Base-by-base conservation (phyloP, 2,888 invertebrate genomes). In the Trichogramma evanescens region DNA sequence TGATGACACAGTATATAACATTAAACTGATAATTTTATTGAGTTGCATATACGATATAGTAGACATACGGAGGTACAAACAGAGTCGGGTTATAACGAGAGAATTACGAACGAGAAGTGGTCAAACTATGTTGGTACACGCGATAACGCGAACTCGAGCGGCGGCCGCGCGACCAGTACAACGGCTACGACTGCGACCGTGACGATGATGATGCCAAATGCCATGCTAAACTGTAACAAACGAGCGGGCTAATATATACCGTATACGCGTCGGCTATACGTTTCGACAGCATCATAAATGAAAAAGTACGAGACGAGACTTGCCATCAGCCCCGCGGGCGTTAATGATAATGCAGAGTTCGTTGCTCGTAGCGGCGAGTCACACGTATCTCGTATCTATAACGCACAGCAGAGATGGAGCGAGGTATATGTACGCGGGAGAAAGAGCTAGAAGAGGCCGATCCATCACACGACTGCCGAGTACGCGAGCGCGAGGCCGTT, bases 401-500 rank as follows among this genome's bases (percentile, higher is more conserved):
- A 50, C 42, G 40, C 38, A 26, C 56, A 51, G 55, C 26, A 26
- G 26, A 26, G 26, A 26, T 26, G 26, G 26, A 26, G 26, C 26
- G 26, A 26, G 26, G 26, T 26, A 26, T 26, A 26, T 26, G 26
- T 26, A 26, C 26, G 26, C 26, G 26, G 59, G 46, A 60, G 57
- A 54, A 45, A 44, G 55, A 63, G 63, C 58, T 63, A 62, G 61
- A 63, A 67, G 64, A 66, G 68, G 64, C 65, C 66, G 65, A 69
- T 72, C 69, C 68, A 69, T 64, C 64, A 64, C 59, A 26, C 57
- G 55, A 48, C 48, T 50, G 53, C 50, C 26, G 26, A 26, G 26
- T 26, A 26, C 26, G 26, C 26, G 26, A 26, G 26, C 26, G 26
- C 26, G 26, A 26, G 26, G 26, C 26, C 26, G 26, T 59, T 62